Conservation (phyloP, 2,113 vertebrate genomes). For the Coptodon rendalli region DNA sequence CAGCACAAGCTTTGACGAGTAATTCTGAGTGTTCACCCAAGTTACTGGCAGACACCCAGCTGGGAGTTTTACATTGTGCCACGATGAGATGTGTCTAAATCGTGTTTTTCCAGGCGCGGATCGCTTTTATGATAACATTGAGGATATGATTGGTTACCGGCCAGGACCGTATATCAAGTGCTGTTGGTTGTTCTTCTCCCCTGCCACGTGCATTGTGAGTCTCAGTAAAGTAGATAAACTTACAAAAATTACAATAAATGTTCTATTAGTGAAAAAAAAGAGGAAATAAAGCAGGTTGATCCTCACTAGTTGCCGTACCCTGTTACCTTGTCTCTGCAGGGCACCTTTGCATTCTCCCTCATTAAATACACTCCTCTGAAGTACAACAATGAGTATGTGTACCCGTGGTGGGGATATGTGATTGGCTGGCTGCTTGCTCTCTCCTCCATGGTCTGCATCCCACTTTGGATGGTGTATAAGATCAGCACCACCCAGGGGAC, state of each 20-base stretch:
- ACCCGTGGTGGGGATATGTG: constrained; percentile 82
- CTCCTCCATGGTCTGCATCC: constrained; percentile 86
- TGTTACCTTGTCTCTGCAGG: constrained; percentile 59
- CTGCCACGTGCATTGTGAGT: constrained; percentile 86
- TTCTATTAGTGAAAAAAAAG: not conserved
- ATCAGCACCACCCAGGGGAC: constrained; percentile 79
- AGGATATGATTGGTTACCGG: constrained; percentile 92
- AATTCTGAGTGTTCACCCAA: not conserved
- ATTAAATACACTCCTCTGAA: constrained; percentile 85
- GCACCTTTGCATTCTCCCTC: constrained; percentile 86
- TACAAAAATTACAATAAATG: not conserved
- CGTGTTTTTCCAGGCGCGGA: constrained; percentile 73
- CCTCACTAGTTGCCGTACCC: not conserved
- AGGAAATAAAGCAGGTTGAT: not conserved
- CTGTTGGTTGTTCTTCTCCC: constrained; percentile 89
- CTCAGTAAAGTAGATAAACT: not conserved
- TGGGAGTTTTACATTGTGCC: not conserved
- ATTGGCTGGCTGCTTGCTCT: constrained; percentile 87
- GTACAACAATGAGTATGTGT: constrained; percentile 86
- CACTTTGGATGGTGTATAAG: constrained; percentile 75
- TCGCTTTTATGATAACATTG: constrained; percentile 88
- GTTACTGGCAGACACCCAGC: not conserved
- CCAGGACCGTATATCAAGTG: constrained; percentile 86
- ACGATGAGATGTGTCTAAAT: not conserved
- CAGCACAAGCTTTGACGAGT: not conserved